These are phyloP conservation scores for Lasioglossum marginatum DNA, from an alignment of 2,888 invertebrate genomes.

Conservation along the genomic window DNA sequence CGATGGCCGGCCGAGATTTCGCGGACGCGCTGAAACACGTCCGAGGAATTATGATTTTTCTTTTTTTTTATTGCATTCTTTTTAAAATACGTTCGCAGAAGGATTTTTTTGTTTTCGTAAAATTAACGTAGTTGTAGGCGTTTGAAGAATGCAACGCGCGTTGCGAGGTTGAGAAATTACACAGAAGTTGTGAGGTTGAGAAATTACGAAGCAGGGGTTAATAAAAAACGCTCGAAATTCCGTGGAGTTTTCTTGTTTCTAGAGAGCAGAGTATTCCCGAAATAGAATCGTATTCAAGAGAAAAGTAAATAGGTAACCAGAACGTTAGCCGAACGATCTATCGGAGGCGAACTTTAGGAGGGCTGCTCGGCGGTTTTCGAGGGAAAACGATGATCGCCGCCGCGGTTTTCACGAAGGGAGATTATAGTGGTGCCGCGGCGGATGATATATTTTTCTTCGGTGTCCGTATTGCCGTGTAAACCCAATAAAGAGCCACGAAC, in stretches of 20 bases:
- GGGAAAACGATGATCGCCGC: constrained; percentile 3
- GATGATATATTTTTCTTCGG: constrained; percentile 71
- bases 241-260: not conserved
- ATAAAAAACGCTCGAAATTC: not conserved
- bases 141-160: not conserved
- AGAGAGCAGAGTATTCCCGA: not conserved
- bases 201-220: not conserved
- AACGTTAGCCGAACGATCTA: not conserved
- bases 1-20: constrained; percentile 25
- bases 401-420: constrained; percentile 47
- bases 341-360: not conserved
- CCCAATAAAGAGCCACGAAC: constrained; percentile 71
- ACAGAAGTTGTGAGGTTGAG: not conserved
- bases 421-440: constrained; percentile 46
- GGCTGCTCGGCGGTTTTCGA: constrained; percentile 5
- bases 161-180: not conserved
- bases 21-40: not conserved
- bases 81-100: not conserved
- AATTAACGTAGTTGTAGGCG: not conserved
- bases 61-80: not conserved
- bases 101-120: not conserved
- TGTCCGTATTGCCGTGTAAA: constrained; percentile 70
- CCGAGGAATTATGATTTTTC: not conserved
- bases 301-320: not conserved
- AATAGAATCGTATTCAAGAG: not conserved